These are phyloP conservation scores for Athalia circularis DNA, from an alignment of 2,888 invertebrate genomes.

Conservation along the genomic window DNA sequence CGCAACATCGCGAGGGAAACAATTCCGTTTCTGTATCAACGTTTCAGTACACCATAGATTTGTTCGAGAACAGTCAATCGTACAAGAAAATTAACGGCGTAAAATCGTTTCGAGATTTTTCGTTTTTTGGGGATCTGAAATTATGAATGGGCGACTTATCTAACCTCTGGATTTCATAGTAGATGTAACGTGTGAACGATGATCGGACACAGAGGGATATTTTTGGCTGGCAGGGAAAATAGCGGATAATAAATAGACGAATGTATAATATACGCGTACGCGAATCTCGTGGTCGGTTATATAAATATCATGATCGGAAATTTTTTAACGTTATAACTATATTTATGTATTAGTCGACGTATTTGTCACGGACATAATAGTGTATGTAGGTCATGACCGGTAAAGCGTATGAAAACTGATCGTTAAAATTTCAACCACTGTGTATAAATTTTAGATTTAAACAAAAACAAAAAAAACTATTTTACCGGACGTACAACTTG, in stretches of 20 bases:
- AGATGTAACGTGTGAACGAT: neutral
- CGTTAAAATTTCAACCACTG: neutral
- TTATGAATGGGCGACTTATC: constrained; percentile 4
- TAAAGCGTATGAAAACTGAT: constrained; percentile 5
- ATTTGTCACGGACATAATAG: neutral
- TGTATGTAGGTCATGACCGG: constrained; percentile 24
- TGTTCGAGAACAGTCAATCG: too few relatives aligned
- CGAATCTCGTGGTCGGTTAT: constrained; percentile 2
- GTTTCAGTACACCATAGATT: too few relatives aligned
- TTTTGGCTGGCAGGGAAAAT: neutral
- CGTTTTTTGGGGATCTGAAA: neutral
- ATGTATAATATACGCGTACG: neutral
- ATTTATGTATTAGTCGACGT: neutral
- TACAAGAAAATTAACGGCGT: too few relatives aligned
- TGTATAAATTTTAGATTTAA: neutral
- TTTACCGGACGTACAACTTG: neutral
- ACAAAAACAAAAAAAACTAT: neutral
- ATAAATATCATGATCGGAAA: constrained; percentile 17
- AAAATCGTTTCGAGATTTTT: neutral
- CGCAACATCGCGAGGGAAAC: neutral
- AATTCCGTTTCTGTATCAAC: too few relatives aligned
- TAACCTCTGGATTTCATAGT: neutral
- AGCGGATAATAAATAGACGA: constrained; percentile 19
- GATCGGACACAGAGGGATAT: neutral
- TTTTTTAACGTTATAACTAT: neutral